Conservation (phyloP, 2,113 vertebrate species). For the Cynocephalus volans region DNA sequence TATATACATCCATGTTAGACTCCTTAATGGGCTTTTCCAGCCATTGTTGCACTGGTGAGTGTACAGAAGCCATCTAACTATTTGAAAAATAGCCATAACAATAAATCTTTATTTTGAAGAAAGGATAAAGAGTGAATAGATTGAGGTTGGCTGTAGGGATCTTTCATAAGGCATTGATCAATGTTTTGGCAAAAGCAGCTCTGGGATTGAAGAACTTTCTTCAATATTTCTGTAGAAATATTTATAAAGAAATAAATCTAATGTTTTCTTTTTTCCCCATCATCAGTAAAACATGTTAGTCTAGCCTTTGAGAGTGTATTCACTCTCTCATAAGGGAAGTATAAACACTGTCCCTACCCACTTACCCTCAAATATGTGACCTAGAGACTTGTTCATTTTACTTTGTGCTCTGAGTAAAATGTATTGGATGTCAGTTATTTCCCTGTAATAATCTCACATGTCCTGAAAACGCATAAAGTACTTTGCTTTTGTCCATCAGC, state of each 20-base stretch:
- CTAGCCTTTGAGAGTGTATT: constrained; percentile 34
- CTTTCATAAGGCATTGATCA: neutral
- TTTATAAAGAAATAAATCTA: constrained; percentile 51
- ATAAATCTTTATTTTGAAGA: constrained; percentile 32
- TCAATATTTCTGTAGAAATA: constrained; percentile 23
- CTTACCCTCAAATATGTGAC: neutral
- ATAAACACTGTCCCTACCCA: neutral
- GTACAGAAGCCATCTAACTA: neutral
- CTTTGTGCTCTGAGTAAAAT: constrained; percentile 40
- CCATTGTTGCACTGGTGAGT: neutral
- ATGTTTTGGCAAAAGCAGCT: neutral
- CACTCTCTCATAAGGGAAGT: neutral
- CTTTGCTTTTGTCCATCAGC: neutral
- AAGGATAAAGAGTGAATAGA: neutral
- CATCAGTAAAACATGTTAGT: neutral
- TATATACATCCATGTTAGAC: neutral
- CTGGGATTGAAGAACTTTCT: constrained; percentile 1
- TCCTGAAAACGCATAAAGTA: neutral
- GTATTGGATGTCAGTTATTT: neutral
- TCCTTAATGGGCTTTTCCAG: neutral
- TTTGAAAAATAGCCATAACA: neutral
- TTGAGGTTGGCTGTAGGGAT: neutral
- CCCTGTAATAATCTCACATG: neutral
- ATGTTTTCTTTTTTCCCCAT: neutral
- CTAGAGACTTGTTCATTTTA: neutral